These are phyloP conservation scores for Monodelphis domestica DNA, from an alignment of 2,797 vertebrate species.

Conservation along the genomic window DNA sequence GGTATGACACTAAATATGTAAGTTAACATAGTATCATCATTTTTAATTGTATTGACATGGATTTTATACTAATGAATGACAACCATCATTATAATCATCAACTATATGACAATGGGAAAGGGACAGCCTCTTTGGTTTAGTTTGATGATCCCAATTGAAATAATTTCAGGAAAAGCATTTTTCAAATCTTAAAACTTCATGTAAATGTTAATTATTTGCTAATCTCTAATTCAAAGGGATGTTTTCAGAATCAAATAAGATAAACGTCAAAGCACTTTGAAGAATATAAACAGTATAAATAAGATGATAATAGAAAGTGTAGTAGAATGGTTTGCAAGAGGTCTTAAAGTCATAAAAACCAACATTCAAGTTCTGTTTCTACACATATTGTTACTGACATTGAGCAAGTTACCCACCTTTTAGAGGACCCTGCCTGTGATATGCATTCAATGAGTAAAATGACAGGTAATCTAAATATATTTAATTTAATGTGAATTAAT, in stretches of 20 bases:
- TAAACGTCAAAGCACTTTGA: background rate
- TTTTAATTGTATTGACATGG: background rate
- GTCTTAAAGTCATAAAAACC: background rate
- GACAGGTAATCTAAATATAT: background rate
- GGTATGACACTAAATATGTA: background rate
- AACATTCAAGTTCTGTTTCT: background rate
- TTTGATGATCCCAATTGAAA: background rate
- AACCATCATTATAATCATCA: background rate
- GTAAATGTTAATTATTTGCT: background rate
- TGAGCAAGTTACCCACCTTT: background rate
- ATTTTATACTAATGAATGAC: background rate
- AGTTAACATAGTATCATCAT: background rate
- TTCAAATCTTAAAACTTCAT: background rate
- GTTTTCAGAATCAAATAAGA: background rate
- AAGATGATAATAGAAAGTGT: background rate
- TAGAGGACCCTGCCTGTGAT: background rate
- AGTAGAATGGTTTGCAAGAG: background rate
- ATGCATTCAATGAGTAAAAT: background rate
- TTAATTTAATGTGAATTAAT: too few relatives aligned
- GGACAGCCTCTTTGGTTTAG: background rate
- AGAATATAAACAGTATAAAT: background rate
- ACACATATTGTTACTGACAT: background rate
- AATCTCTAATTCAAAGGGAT: background rate
- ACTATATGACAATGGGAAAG: background rate
- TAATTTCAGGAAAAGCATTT: background rate